Base-by-base conservation (phyloP, 2,113 vertebrate species). In the Albula glossodonta region DNA sequence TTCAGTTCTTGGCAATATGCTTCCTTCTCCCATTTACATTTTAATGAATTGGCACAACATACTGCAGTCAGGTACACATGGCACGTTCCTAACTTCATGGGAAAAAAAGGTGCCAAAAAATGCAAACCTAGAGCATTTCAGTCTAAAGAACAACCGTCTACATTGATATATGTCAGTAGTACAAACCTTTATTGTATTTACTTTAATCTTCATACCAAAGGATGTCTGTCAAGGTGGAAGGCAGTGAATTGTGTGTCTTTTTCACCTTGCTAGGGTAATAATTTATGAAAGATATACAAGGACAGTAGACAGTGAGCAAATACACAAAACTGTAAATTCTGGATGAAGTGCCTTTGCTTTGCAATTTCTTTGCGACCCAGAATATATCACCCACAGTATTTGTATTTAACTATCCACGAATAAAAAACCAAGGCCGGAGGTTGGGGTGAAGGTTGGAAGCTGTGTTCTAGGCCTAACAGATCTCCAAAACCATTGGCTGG, bases 11-110 rank as follows among this genome's bases (percentile, higher is more conserved):
- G 78, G 78, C 78, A 11, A 50, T 9, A 48, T 50, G 49, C 50
- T 50, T 50, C 31, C 78, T 50, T 10, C 49, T 50, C 78, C 78
- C 31, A 79, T 79, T 79, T 79, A 79, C 78, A 79, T 79, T 79
- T 79, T 50, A 79, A 79, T 79, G 48, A 17, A 79, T 79, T 50
- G 78, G 78, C 49, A 19, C 41, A 2, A 31, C 10, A 74, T 74
- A 31, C 70, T 1, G 70, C 70, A 74, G 70, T 22, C 70, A 50
- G 78, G 13, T 79, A 25, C 78, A 50, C 78, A 50, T 79, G 78
- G 78, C 12, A 11, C 15, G 78, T 6, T 79, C 78, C 31, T 15
- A 17, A 49, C 12, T 50, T 8, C 2, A 66, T 22, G 3, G 3
- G 3, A 66, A 66, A 66, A 78, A 78, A 48, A 78, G 74, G 13